A percentile compares a stretch with the other conserved stretches of the same genome.
These are phyloP conservation scores for Bufo gargarizans DNA, from an alignment of 2,113 vertebrate genomes.

Conservation along the genomic window DNA sequence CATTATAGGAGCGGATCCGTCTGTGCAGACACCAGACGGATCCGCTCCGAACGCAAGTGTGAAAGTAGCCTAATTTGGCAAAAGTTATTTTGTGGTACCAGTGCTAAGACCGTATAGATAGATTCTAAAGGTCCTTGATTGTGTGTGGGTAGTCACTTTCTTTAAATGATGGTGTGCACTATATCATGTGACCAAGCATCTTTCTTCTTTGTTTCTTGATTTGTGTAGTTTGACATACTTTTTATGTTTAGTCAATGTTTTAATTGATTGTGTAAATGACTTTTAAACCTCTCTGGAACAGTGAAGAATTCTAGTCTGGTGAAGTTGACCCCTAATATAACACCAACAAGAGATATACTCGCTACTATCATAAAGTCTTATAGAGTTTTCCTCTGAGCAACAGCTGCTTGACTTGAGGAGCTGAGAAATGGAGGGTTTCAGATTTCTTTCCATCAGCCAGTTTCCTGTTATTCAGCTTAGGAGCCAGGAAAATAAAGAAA, in stretches of 20 bases:
- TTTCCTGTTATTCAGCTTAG: conserved; percentile 49
- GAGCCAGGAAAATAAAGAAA: conserved; percentile 41
- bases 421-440: conserved; percentile 48
- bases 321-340: neutral
- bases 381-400: neutral
- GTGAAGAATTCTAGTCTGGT: too few species aligned
- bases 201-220: neutral
- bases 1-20: too few species aligned
- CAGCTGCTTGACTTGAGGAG: conserved; percentile 41
- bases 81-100: too few species aligned
- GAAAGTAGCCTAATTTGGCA: too few species aligned
- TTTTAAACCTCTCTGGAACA: neutral
- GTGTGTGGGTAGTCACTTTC: too few species aligned
- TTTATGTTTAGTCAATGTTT: neutral
- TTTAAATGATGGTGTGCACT: too few species aligned
- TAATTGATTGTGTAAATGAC: too few species aligned
- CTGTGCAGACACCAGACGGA: too few species aligned
- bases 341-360: neutral
- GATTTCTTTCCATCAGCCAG: conserved; percentile 42
- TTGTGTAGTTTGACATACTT: neutral
- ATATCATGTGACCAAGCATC: too few species aligned
- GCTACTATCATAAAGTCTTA: neutral
- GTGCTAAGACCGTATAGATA: too few species aligned
- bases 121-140: too few species aligned
- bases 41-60: too few species aligned